phyloP scores from a whole-genome alignment of 2,888 invertebrate species.

The Sycophila texana region DNA sequence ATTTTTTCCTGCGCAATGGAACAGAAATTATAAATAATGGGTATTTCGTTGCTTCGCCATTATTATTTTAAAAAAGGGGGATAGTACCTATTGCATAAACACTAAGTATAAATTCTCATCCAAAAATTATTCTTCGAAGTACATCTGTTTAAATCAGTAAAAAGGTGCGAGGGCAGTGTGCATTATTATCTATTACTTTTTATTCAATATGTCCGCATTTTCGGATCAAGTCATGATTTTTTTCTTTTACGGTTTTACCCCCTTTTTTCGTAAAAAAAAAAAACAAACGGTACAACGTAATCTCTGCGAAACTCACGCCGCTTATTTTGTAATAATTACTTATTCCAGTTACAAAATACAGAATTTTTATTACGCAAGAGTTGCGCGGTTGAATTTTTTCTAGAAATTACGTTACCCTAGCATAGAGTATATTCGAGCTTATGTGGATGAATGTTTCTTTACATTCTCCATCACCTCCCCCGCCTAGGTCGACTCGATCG shows the following conservation, averaged over 20 bases:
- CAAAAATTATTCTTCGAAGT: slow-evolving; percentile 11
- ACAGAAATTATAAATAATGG: slow-evolving; percentile 38
- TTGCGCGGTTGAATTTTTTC: slow-evolving; percentile 30
- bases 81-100: slow-evolving; percentile 11
- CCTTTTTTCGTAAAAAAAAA: slow-evolving; percentile 16
- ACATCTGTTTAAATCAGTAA: slow-evolving; percentile 13
- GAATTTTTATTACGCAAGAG: slow-evolving; percentile 13
- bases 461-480: slow-evolving; percentile 74
- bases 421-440: slow-evolving; percentile 5
- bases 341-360: neutral
- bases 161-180: slow-evolving; percentile 48
- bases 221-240: slow-evolving; percentile 35
- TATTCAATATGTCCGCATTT: slow-evolving; percentile 17
- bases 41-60: slow-evolving; percentile 37
- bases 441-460: slow-evolving; percentile 58
- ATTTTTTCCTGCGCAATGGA: slow-evolving; percentile 12
- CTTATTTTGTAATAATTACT: slow-evolving; percentile 14
- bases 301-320: slow-evolving; percentile 19
- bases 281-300: slow-evolving; percentile 9
- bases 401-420: slow-evolving; percentile 33
- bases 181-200: slow-evolving; percentile 3
- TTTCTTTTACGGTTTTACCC: neutral
- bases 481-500: slow-evolving; percentile 72
- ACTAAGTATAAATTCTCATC: slow-evolving; percentile 18
- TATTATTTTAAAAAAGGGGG: slow-evolving; percentile 23